Evolutionary conservation across 2,888 invertebrate species (phyloP), one percentile per base, ranked within the genome.

Genomic region (Dugesia japonica): DNA sequence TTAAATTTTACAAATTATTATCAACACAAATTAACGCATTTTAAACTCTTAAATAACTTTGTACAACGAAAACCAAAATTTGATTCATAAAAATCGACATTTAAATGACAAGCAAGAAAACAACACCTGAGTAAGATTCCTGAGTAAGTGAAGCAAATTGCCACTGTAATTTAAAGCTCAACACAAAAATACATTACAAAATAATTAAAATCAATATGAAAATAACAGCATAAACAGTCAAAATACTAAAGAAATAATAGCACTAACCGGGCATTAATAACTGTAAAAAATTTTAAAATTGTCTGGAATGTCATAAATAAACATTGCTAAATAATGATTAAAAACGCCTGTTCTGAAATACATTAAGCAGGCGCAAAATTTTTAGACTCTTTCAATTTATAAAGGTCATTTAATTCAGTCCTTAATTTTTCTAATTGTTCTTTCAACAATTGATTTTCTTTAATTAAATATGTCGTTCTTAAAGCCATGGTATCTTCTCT

Each of bases 401-500:
- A 56, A 56, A 56, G 56, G 17, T 56, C 56, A 56, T 56, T 56
- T 56, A 56, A 56, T 56, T 56, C 56, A n/a, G 56, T 15, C 26
- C 72, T 75, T 28, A 75, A 27, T 27, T 42, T 42, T 56, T 23
- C 27, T 72, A 75, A 26, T 42, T 75, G 75, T n/a, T 26, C 42
- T 26, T 42, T 42, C 31, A 76, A 76, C 38, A 76, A 26, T 26
- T 27, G 28, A 33, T 76, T 76, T 71, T 73, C 76, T 33, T 76
- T 73, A 7, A 75, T 73, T 23, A 76, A 26, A 28, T 75, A 76
- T 23, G 28, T 74, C 1, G 76, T 73, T 23, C 76, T 74, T n/a
- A 76, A 23, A 26, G 76, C 76, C 20, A 76, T 74, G 15, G 23
- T 74, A 33, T 76, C 76, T 73, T 76, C 76, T 26, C 76, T 27